A percentile compares a stretch with the other conserved stretches of the same genome.
Evolutionary conservation across 2,888 invertebrate species (phyloP).

Genomic region (Epirrhoe alternata): DNA sequence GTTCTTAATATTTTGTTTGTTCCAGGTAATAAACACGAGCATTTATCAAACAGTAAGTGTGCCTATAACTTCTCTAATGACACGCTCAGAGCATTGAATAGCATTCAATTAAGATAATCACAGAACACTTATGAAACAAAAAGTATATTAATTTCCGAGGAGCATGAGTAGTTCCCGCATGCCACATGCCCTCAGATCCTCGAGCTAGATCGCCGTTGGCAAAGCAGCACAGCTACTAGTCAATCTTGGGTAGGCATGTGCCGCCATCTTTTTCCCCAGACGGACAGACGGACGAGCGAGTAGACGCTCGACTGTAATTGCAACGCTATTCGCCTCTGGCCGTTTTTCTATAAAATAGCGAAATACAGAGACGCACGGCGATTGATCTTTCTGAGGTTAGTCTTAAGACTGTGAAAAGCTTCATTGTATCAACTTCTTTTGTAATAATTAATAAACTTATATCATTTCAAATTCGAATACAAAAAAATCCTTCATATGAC

Average conservation of each 20-base stretch:
- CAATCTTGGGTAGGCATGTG: constrained; percentile 81
- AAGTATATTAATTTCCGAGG: constrained; percentile 78
- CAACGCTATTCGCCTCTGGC: constrained; percentile 73
- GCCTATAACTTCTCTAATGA: constrained; percentile 54
- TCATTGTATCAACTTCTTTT: too few species aligned
- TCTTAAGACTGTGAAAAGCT: constrained; percentile 29
- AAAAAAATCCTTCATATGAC: too few species aligned
- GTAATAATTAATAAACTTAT: too few species aligned
- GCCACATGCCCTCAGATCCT: constrained; percentile 68
- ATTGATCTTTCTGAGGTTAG: constrained; percentile 46
- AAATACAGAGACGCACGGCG: constrained; percentile 50
- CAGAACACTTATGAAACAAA: constrained; percentile 73
- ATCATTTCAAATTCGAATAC: too few species aligned
- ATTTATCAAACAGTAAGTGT: constrained; percentile 51
- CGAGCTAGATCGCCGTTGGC: constrained; percentile 78
- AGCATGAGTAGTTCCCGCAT: constrained; percentile 69
- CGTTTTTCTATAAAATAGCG: constrained; percentile 73
- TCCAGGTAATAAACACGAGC: constrained; percentile 40
- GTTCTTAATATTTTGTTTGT: constrained; percentile 27
- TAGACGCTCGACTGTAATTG: constrained; percentile 78
- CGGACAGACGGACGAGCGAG: constrained; percentile 71
- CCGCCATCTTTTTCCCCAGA: constrained; percentile 70
- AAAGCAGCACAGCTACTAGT: constrained; percentile 78
- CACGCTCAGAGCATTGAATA: constrained; percentile 54
- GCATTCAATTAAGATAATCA: constrained; percentile 67